Evolutionary conservation across 2,113 vertebrate genomes (phyloP).

Genomic region (Tricholaema leucomelas): DNA sequence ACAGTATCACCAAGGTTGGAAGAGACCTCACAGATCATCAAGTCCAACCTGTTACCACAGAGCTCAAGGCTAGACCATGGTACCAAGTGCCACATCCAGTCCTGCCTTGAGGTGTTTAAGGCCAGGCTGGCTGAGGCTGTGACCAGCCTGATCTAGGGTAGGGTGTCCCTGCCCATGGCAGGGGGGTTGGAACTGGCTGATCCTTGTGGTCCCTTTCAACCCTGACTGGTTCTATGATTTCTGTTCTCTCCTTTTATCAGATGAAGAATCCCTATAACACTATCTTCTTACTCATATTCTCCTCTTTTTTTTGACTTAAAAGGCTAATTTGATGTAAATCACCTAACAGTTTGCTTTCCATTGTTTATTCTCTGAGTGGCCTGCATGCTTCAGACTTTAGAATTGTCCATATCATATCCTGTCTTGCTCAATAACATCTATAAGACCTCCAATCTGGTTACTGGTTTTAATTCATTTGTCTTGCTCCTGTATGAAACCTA

Average conservation of each 20-base stretch:
- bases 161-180: no score
- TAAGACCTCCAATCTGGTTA: not conserved
- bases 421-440: not conserved
- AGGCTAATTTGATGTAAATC: not conserved
- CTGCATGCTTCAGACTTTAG: not conserved
- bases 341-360: not conserved
- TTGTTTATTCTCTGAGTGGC: not conserved
- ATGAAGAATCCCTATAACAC: not conserved
- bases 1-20: no score
- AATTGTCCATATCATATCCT: not conserved
- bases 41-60: no score
- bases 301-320: not conserved
- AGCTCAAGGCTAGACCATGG: no score
- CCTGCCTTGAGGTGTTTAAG: no score
- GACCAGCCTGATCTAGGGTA: no score
- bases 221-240: not conserved
- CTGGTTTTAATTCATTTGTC: constrained; percentile 57
- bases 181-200: no score
- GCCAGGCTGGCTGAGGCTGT: no score
- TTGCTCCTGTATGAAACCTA: constrained; percentile 37
- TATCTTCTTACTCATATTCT: not conserved
- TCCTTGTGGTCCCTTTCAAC: no score
- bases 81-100: no score
- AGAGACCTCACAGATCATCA: no score
- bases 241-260: not conserved